Evolutionary conservation across 2,888 invertebrate species (phyloP), one percentile per base, ranked within the genome.

Genomic region (Ectobius pallidus): DNA sequence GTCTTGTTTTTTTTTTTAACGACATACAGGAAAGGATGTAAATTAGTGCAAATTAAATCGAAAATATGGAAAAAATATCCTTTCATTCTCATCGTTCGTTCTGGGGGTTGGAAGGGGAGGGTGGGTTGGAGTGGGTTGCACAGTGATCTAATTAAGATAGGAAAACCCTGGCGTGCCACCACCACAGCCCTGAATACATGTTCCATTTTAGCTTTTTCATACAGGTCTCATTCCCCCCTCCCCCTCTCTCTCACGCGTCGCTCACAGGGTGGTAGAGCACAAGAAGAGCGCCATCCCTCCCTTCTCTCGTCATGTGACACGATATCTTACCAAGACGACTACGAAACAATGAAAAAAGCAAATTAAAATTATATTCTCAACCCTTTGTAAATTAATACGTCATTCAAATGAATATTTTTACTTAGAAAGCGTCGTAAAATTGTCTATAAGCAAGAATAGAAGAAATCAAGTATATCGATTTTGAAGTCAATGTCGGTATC

Each of bases 21-120:
- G 69, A 62, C 69, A 52, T 65, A 63, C 44, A 44, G 25, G 25
- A 44, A 65, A 22, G 65, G 65, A 73, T 74, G 73, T 75, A 73
- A 75, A 75, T 75, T 75, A 73, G 68, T 73, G 75, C 75, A 75
- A 75, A 75, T 75, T 75, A 75, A 75, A 73, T 73, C 71, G 75
- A 75, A 73, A 75, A 73, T 75, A 75, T 75, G 74, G 69, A 71
- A 46, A 71, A 65, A 27, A 71, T 71, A 71, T 71, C 69, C 69
- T 71, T 71, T 71, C 71, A 74, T 74, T 71, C 71, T 69, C 55
- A 61, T 58, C 68, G 68, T 22, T 39, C 20, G 39, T 39, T 18
- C 27, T 25, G 46, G 27, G 25, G 42, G 22, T 39, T n/a, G 42
- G 61, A 22, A 18, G 61, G 63, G 55, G 27, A 27, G 58, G 34